Conservation (phyloP, 2,888 invertebrate species). For the Griposia aprilina region DNA sequence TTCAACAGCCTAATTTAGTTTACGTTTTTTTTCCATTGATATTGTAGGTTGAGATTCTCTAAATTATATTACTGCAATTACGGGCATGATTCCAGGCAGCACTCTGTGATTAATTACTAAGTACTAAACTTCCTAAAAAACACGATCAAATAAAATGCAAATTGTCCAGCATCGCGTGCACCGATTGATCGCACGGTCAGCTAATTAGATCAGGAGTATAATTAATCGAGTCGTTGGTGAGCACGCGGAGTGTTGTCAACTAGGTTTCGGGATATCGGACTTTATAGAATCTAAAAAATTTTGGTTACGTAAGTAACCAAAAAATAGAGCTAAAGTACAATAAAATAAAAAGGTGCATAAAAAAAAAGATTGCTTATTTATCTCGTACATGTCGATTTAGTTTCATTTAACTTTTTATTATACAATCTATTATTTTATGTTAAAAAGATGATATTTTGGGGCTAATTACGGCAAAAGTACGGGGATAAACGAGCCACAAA, state of each 20-base stretch:
- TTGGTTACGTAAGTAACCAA: not conserved
- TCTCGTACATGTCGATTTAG: too few relatives aligned
- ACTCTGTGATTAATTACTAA: conserved; percentile 16
- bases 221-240: conserved; percentile 75
- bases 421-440: too few relatives aligned
- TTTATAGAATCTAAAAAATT: not conserved
- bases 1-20: conserved; percentile 20
- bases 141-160: conserved; percentile 63
- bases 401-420: too few relatives aligned
- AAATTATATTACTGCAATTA: conserved; percentile 22
- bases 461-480: not conserved
- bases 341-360: not conserved
- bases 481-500: not conserved
- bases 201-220: conserved; percentile 77
- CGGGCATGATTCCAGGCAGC: not conserved
- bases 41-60: not conserved
- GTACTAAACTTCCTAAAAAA: conserved; percentile 32
- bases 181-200: conserved; percentile 69
- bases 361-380: not conserved
- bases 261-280: not conserved
- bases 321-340: not conserved
- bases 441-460: not conserved
- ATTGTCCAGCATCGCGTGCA: conserved; percentile 59
- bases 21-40: conserved; percentile 8
- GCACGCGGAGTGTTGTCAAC: conserved; percentile 21